These are phyloP conservation scores for Athetis lepigone DNA, from an alignment of 2,888 invertebrate species.

Conservation along the genomic window DNA sequence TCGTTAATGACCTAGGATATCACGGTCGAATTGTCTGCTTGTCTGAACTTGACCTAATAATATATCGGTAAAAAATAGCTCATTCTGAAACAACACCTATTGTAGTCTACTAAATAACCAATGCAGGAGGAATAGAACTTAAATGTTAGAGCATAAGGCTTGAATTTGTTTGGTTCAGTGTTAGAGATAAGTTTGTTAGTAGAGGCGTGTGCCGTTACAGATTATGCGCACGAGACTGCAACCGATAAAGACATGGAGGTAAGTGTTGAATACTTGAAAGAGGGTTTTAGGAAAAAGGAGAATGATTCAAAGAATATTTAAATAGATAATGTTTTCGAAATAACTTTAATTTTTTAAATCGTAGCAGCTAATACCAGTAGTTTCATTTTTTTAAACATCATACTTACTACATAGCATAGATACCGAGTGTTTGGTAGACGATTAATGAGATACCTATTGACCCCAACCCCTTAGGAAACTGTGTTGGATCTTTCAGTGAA, in stretches of 20 bases:
- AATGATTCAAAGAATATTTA: too few relatives aligned
- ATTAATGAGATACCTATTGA: too few relatives aligned
- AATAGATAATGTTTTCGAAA: too few relatives aligned
- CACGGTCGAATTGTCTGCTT: constrained; percentile 69
- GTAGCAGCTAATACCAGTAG: too few relatives aligned
- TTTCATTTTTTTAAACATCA: too few relatives aligned
- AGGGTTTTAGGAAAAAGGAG: constrained; percentile 2
- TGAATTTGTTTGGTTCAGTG: constrained; percentile 33
- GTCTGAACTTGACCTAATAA: constrained; percentile 79
- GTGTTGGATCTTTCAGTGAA: too few relatives aligned
- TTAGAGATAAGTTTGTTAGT: constrained; percentile 46
- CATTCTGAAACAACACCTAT: constrained; percentile 62
- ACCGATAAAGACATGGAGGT: constrained; percentile 40
- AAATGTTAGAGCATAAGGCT: constrained; percentile 14
- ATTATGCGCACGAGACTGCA: constrained; percentile 74
- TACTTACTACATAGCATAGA: too few relatives aligned
- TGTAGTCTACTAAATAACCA: constrained; percentile 50
- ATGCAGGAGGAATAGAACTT: constrained; percentile 10
- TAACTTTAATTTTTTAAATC: too few relatives aligned
- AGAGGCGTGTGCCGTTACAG: constrained; percentile 47
- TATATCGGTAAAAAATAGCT: constrained; percentile 60
- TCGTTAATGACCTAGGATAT: constrained; percentile 59
- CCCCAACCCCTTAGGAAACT: too few relatives aligned
- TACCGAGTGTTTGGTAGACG: too few relatives aligned
- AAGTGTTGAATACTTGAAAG: constrained; percentile 49